A percentile compares a stretch with the other conserved stretches of the same genome.
phyloP scores from a whole-genome alignment of 2,113 vertebrate genomes.

The Pteronura brasiliensis region DNA sequence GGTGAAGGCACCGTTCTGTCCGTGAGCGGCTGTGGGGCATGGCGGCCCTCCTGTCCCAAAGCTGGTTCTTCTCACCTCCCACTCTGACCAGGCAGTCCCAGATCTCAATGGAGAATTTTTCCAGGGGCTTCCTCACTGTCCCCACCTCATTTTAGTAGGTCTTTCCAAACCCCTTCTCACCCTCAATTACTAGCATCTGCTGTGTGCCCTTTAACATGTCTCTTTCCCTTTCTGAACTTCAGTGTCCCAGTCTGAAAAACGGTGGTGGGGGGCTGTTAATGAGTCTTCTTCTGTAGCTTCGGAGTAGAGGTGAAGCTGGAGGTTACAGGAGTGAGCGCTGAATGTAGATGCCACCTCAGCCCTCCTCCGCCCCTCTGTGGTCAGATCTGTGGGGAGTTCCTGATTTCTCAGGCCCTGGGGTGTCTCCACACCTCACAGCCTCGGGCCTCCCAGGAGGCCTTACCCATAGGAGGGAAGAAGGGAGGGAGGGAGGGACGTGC shows the following conservation, averaged over 20 bases:
- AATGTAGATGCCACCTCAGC: not conserved
- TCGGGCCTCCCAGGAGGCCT: slow-evolving; percentile 1
- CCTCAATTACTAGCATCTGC: not conserved
- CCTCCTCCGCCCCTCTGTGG: not conserved
- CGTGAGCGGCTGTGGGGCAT: not conserved
- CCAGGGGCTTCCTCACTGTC: not conserved
- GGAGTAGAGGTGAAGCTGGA: not conserved
- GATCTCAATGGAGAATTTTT: not conserved
- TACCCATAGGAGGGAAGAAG: not conserved
- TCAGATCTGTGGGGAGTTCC: slow-evolving; percentile 23
- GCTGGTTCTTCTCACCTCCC: not conserved
- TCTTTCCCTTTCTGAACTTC: not conserved
- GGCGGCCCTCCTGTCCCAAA: not conserved
- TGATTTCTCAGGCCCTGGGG: slow-evolving; percentile 23
- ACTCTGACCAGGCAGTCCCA: not conserved
- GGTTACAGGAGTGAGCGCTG: not conserved
- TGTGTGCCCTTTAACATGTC: not conserved
- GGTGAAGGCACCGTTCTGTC: not conserved
- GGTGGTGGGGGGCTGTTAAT: too few species aligned
- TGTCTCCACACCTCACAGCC: slow-evolving; percentile 29
- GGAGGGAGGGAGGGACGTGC: not conserved
- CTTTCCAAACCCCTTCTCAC: not conserved
- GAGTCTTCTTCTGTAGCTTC: not conserved
- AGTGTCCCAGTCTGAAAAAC: not conserved
- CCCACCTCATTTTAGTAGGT: not conserved